phyloP scores from a whole-genome alignment of 1,140 invertebrate species.

The Papilio polytes region DNA sequence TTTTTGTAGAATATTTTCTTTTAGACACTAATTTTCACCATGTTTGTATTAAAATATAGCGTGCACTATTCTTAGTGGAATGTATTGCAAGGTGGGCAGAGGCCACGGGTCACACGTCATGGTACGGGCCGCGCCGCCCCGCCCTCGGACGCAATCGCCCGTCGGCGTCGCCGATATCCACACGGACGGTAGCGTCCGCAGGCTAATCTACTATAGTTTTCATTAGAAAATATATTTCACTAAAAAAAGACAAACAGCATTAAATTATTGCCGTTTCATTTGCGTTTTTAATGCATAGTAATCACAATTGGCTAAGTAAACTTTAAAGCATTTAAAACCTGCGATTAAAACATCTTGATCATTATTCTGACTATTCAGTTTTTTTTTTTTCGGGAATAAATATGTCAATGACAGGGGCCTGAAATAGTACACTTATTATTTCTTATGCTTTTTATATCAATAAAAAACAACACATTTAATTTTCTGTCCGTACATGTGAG shows the following conservation, averaged over 20 bases:
- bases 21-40: not conserved
- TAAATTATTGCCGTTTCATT: not conserved
- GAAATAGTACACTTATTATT: not conserved
- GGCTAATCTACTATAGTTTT: not conserved
- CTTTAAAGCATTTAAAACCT: no score
- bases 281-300: not conserved
- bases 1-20: no score
- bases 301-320: no score
- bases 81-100: constrained; percentile 63
- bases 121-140: constrained; percentile 77
- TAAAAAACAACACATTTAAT: constrained; percentile 20
- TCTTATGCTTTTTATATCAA: not conserved
- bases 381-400: not conserved
- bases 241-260: not conserved
- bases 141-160: constrained; percentile 58
- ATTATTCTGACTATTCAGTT: no score
- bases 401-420: not conserved
- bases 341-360: no score
- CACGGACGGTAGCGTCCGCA: constrained; percentile 35
- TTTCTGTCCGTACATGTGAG: constrained; percentile 45
- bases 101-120: constrained; percentile 74
- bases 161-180: constrained; percentile 48
- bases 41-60: not conserved
- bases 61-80: constrained; percentile 43
- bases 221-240: not conserved